Percentiles rank a stretch among this genome's conserved stretches.
These are phyloP conservation scores for Onychostoma macrolepis DNA, from an alignment of 2,113 vertebrate genomes.

Conservation along the genomic window DNA sequence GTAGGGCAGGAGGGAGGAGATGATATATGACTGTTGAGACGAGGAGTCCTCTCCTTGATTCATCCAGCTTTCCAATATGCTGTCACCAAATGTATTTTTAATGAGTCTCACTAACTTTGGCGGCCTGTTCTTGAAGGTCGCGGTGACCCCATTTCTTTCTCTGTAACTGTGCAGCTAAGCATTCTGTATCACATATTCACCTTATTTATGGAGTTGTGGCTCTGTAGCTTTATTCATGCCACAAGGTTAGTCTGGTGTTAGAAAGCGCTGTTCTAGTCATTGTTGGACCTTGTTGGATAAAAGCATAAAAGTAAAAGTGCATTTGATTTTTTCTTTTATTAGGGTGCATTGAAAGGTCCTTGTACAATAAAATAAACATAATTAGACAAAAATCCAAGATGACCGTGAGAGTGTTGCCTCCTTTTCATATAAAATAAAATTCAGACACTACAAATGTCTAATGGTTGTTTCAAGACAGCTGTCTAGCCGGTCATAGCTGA, in stretches of 20 bases:
- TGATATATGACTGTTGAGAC: constrained; percentile 73
- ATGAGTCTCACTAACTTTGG: constrained; percentile 67
- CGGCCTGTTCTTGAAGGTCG: constrained; percentile 60
- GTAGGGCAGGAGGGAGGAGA: constrained; percentile 46
- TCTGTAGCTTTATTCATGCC: background rate
- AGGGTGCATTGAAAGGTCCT: background rate
- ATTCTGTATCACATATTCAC: background rate
- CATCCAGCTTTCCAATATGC: constrained; percentile 23
- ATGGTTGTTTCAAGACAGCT: background rate
- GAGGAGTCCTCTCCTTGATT: constrained; percentile 44
- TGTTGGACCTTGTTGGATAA: background rate
- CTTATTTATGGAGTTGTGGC: background rate
- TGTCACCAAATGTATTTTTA: constrained; percentile 76
- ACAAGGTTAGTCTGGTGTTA: constrained; percentile 19
- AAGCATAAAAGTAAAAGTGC: background rate
- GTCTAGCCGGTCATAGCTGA: background rate
- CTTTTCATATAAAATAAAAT: background rate
- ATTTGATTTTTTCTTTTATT: too few species aligned
- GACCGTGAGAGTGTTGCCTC: background rate
- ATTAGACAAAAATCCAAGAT: background rate
- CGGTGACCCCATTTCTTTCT: constrained; percentile 64
- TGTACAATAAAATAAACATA: background rate
- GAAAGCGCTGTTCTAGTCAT: background rate
- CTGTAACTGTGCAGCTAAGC: constrained; percentile 9
- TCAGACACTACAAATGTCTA: background rate